Evolutionary conservation across 2,797 vertebrate genomes (phyloP).

Genomic region (Neosilurus mollespiculum): DNA sequence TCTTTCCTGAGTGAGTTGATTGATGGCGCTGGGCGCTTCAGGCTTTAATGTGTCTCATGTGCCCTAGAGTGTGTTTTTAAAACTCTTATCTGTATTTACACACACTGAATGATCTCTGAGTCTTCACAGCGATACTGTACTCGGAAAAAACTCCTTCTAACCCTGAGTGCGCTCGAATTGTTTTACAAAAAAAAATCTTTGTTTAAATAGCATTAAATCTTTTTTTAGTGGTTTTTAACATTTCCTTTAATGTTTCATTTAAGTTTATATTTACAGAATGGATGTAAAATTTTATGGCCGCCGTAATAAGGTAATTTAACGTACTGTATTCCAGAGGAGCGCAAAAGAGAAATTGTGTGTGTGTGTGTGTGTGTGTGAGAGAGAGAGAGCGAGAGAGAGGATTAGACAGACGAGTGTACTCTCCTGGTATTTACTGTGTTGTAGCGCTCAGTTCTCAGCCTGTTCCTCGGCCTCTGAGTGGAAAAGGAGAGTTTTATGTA

Average conservation of each 20-base stretch:
- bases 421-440: constrained; percentile 55
- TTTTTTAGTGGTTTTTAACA: background rate
- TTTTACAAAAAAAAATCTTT: background rate
- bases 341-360: background rate
- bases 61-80: background rate
- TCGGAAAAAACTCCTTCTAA: background rate
- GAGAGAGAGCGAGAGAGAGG: background rate
- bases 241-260: background rate
- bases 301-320: background rate
- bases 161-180: background rate
- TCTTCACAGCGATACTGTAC: background rate
- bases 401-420: constrained; percentile 52
- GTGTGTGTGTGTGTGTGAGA: background rate
- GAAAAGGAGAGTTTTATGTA: constrained; percentile 64
- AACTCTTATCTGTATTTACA: background rate
- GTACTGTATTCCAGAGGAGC: background rate
- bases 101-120: background rate
- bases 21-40: background rate
- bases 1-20: background rate
- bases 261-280: background rate
- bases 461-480: constrained; percentile 53
- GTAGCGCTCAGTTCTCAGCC: constrained; percentile 49
- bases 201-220: background rate
- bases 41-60: background rate
- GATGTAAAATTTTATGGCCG: background rate